A percentile compares a stretch with the other conserved stretches of the same genome.
Evolutionary conservation across 1,140 invertebrate genomes (phyloP).

Genomic region (Bombus waltoni): DNA sequence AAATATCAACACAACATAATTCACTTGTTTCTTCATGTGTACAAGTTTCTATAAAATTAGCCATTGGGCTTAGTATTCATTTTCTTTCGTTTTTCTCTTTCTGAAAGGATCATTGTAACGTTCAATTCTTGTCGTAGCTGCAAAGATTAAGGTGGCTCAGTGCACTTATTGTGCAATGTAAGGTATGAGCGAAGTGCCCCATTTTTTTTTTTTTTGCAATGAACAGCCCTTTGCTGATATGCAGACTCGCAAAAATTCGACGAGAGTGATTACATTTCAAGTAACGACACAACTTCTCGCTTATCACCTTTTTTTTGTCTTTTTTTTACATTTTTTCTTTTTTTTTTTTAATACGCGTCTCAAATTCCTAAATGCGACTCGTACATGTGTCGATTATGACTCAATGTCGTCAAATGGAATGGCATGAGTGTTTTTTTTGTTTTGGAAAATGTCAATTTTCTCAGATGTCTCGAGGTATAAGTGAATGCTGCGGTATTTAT

Average conservation of each 20-base stretch:
- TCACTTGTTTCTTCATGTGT: constrained; percentile 57
- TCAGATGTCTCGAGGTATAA: constrained; percentile 45
- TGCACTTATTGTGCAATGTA: constrained; percentile 47
- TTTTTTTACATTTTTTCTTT: neutral
- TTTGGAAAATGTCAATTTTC: constrained; percentile 49
- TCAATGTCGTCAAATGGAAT: constrained; percentile 67
- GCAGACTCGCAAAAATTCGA: constrained; percentile 47
- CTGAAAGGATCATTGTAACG: neutral
- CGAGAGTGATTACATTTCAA: constrained; percentile 48
- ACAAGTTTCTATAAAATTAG: constrained; percentile 71
- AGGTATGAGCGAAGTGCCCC: constrained; percentile 18
- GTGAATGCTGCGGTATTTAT: constrained; percentile 40
- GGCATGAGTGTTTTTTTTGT: constrained; percentile 58
- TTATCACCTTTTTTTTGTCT: neutral
- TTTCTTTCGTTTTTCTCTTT: constrained; percentile 19
- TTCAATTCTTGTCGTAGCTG: constrained; percentile 22
- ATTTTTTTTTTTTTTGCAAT: neutral
- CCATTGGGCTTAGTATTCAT: constrained; percentile 46
- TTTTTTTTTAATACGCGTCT: constrained; percentile 14
- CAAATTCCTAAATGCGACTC: constrained; percentile 44
- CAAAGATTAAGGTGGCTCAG: constrained; percentile 22
- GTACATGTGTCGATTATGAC: constrained; percentile 45
- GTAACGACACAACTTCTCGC: constrained; percentile 31
- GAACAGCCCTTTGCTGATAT: constrained; percentile 43
- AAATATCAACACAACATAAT: constrained; percentile 78